Conservation (phyloP, 2,888 invertebrate genomes). For the Watsonalla cultraria region DNA sequence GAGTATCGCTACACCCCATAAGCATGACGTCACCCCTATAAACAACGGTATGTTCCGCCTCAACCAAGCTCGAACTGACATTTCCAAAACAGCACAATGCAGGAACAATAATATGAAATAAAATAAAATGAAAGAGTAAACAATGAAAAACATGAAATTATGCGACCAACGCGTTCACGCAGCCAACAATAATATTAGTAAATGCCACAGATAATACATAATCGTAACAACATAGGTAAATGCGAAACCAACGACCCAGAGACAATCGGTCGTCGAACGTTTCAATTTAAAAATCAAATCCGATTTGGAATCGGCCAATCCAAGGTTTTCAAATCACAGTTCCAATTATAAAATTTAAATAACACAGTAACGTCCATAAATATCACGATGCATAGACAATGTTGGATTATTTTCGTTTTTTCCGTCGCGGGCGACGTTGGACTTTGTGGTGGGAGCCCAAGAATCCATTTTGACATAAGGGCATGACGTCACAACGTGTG, state of each 20-base stretch:
- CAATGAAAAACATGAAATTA: conserved; percentile 27
- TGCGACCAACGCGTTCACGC: conserved; percentile 45
- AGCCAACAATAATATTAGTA: conserved; percentile 31
- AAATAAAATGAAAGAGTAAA: conserved; percentile 25
- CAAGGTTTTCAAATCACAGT: conserved; percentile 57
- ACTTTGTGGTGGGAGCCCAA: conserved; percentile 73
- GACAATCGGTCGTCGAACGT: conserved; percentile 15
- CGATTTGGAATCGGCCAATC: conserved; percentile 40
- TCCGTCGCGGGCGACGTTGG: conserved; percentile 76
- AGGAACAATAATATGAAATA: conserved; percentile 30
- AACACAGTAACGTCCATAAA: conserved; percentile 35
- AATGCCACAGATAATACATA: conserved; percentile 68
- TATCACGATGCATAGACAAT: conserved; percentile 10
- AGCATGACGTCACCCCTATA: conserved; percentile 93
- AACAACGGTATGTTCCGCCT: conserved; percentile 86
- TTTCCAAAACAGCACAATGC: conserved; percentile 46
- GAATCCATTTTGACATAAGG: conserved; percentile 58
- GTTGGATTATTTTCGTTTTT: conserved; percentile 70
- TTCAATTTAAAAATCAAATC: conserved; percentile 2
- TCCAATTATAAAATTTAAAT: conserved; percentile 35
- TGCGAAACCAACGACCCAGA: conserved; percentile 14
- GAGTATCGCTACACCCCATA: conserved; percentile 85
- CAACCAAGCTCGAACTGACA: conserved; percentile 79
- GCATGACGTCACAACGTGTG: conserved; percentile 45
- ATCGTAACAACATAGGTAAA: conserved; percentile 40